Evolutionary conservation across 1,140 invertebrate species (phyloP), one percentile per base, ranked within the genome.

Genomic region (Argopecten irradians): DNA sequence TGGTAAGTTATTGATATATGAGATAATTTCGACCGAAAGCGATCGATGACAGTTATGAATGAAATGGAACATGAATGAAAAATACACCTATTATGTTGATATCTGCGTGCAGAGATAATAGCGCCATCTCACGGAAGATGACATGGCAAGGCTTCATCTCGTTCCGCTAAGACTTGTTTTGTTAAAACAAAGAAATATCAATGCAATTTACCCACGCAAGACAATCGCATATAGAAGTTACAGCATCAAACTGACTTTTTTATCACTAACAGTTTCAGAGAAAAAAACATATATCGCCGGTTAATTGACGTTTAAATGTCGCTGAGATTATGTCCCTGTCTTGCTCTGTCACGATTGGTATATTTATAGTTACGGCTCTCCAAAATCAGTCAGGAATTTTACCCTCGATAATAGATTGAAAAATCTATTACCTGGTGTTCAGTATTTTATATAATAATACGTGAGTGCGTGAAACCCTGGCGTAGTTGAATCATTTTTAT

Each of bases 11-110:
- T 28, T 71, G 22, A 16, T 71, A 71, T 71, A 22, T 71, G 16
- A 16, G 16, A 28, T 71, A n/a, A 28, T 28, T 71, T 71, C 55
- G 55, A 71, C 55, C 55, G 55, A n/a, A 71, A 71, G n/a, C 55
- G n/a, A 71, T 71, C 55, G n/a, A 28, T 71, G 1, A 11, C 5
- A 71, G 55, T 71, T 71, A 71, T 71, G 55, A 71, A 71, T 71
- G 55, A 71, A 71, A 71, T 71, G 55, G 55, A 71, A 71, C 55
- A 71, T 71, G 55, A n/a, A 19, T 7, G n/a, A 71, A 71, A 71
- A n/a, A 71, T 71, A 71, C 55, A 28, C 14, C 0, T 71, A n/a
- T n/a, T 71, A 71, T 71, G 28, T 16, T 5, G 2, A 71, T 71
- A 71, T 2, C n/a, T 16, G 55, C 1, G 3, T 71, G 11, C 16